phyloP scores from a whole-genome alignment of 2,797 vertebrate species.

The Phylloscopus collybita region DNA sequence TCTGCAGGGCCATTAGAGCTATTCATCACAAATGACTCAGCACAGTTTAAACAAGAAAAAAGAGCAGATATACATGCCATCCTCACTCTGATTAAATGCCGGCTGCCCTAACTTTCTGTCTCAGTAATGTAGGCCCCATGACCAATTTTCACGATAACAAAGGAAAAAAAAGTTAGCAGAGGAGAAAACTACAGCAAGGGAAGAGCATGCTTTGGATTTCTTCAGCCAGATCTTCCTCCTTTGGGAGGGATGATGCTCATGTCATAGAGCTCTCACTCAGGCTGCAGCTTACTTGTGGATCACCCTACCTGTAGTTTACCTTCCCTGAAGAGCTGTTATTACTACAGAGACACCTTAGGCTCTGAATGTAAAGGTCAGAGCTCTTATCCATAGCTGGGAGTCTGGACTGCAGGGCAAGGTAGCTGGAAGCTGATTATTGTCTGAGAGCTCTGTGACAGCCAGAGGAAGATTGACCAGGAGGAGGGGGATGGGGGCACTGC shows the following conservation, averaged over 20 bases:
- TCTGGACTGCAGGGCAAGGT: neutral
- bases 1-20: neutral
- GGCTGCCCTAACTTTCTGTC: neutral
- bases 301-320: neutral
- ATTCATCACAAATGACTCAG: neutral
- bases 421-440: neutral
- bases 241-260: neutral
- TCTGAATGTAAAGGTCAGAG: neutral
- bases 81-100: neutral
- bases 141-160: neutral
- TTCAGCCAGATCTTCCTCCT: neutral
- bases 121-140: neutral
- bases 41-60: slow-evolving; percentile 33
- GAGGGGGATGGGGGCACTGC: neutral
- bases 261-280: neutral
- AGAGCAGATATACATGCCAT: neutral
- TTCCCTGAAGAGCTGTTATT: neutral
- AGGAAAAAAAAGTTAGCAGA: neutral
- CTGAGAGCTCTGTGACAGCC: neutral
- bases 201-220: neutral
- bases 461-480: neutral
- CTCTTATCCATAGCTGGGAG: neutral
- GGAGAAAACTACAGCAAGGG: neutral
- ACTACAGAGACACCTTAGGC: neutral
- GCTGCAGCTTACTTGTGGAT: neutral